Conservation (phyloP, 2,888 invertebrate species). For the Archaeoteleia sp. region DNA sequence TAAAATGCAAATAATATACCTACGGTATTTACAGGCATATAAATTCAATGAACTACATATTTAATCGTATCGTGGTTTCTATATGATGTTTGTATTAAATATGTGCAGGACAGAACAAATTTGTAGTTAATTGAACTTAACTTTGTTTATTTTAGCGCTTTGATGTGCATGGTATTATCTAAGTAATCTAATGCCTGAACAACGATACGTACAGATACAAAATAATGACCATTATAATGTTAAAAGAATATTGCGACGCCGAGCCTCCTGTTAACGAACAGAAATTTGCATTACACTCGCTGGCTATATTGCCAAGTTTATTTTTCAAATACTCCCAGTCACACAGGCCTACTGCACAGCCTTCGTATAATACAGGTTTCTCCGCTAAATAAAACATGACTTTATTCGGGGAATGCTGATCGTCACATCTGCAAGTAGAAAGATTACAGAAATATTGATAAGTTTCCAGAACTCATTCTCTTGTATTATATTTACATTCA, state of each 20-base stretch:
- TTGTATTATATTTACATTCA: too few relatives aligned
- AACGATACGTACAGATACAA: slow-evolving; percentile 9
- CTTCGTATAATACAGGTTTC: slow-evolving; percentile 80
- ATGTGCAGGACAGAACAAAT: too few relatives aligned
- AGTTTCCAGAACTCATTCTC: too few relatives aligned
- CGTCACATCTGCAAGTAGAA: slow-evolving; percentile 77
- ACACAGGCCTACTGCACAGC: slow-evolving; percentile 86
- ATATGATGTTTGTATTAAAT: too few relatives aligned
- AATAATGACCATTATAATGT: slow-evolving; percentile 12
- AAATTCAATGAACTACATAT: too few relatives aligned
- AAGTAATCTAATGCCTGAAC: slow-evolving; percentile 7
- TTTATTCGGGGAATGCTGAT: slow-evolving; percentile 73
- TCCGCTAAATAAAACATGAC: slow-evolving; percentile 85
- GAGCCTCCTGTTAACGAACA: slow-evolving; percentile 70
- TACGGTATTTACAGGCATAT: too few relatives aligned
- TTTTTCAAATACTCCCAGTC: slow-evolving; percentile 82
- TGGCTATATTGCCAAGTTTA: slow-evolving; percentile 77
- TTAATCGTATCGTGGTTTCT: too few relatives aligned
- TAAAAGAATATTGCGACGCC: slow-evolving; percentile 12
- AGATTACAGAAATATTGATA: too few relatives aligned
- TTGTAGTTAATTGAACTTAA: too few relatives aligned
- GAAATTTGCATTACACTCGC: slow-evolving; percentile 78
- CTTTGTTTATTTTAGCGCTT: too few relatives aligned
- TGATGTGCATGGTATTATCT: too few relatives aligned
- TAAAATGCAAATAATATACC: too few relatives aligned